These are phyloP conservation scores for Pissodes strobi DNA, from an alignment of 1,140 invertebrate species.

Conservation along the genomic window DNA sequence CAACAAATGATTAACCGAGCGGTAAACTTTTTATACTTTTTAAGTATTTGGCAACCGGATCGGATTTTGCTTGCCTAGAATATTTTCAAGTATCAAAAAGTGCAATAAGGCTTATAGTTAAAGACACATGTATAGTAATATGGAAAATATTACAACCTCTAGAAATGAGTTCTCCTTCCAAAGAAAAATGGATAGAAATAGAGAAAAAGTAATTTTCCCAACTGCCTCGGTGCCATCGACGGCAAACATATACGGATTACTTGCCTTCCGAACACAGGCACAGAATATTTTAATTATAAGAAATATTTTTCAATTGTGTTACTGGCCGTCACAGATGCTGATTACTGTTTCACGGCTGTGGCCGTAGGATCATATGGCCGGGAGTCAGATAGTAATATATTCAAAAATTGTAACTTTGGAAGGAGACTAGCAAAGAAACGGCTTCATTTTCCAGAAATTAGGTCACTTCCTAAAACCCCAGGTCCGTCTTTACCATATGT, in stretches of 20 bases:
- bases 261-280: slow-evolving; percentile 46
- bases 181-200: slow-evolving; percentile 41
- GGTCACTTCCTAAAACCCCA: no score
- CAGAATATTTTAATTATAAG: slow-evolving; percentile 50
- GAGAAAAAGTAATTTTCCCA: slow-evolving; percentile 48
- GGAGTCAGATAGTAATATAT: slow-evolving; percentile 53
- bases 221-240: slow-evolving; percentile 52
- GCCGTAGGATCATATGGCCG: no score
- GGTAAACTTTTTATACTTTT: no score
- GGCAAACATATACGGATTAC: slow-evolving; percentile 57
- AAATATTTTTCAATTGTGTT: slow-evolving; percentile 48
- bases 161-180: not conserved
- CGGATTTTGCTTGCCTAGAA: no score
- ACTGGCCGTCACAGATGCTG: not conserved
- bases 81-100: no score
- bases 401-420: slow-evolving; percentile 46
- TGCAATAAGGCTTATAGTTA: no score
- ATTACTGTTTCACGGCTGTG: slow-evolving; percentile 26
- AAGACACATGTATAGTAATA: no score
- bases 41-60: no score
- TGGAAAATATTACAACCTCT: slow-evolving; percentile 45
- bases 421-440: slow-evolving; percentile 37
- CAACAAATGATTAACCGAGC: no score
- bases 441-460: slow-evolving; percentile 44
- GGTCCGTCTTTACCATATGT: slow-evolving; percentile 1